A percentile compares a stretch with the other conserved stretches of the same genome.
phyloP scores from a whole-genome alignment of 2,797 vertebrate genomes.

The Sebastolobus alascanus region DNA sequence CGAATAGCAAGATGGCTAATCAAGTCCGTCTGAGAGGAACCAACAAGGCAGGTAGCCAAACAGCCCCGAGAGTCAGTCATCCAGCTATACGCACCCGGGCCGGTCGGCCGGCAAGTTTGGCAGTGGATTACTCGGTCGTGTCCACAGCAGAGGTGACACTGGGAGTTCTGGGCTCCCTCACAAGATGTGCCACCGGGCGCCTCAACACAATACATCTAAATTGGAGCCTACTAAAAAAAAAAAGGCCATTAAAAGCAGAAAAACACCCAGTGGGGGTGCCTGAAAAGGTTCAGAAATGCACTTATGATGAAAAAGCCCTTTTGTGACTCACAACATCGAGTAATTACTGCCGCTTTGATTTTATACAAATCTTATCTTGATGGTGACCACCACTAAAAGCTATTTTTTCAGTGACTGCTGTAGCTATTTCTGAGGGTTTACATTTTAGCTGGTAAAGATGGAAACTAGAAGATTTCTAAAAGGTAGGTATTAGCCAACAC shows the following conservation, averaged over 20 bases:
- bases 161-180: conserved; percentile 58
- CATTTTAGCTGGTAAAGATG: neutral
- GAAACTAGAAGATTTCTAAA: conserved; percentile 16
- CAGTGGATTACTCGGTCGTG: conserved; percentile 62
- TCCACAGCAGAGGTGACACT: conserved; percentile 67
- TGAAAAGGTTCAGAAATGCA: conserved; percentile 17
- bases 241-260: conserved; percentile 27
- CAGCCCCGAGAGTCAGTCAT: conserved; percentile 60
- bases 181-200: conserved; percentile 48
- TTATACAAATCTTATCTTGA: conserved; percentile 21
- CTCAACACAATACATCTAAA: conserved; percentile 45
- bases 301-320: neutral
- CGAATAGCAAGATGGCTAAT: conserved; percentile 54
- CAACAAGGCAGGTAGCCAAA: conserved; percentile 64
- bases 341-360: conserved; percentile 32
- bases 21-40: conserved; percentile 63
- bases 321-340: neutral
- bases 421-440: conserved; percentile 10
- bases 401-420: conserved; percentile 3
- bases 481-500: neutral
- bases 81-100: conserved; percentile 49
- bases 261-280: conserved; percentile 9
- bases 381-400: conserved; percentile 4
- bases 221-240: conserved; percentile 7
- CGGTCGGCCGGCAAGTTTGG: conserved; percentile 69